Evolutionary conservation across 2,797 vertebrate genomes (phyloP).

Genomic region (Anabas testudineus): DNA sequence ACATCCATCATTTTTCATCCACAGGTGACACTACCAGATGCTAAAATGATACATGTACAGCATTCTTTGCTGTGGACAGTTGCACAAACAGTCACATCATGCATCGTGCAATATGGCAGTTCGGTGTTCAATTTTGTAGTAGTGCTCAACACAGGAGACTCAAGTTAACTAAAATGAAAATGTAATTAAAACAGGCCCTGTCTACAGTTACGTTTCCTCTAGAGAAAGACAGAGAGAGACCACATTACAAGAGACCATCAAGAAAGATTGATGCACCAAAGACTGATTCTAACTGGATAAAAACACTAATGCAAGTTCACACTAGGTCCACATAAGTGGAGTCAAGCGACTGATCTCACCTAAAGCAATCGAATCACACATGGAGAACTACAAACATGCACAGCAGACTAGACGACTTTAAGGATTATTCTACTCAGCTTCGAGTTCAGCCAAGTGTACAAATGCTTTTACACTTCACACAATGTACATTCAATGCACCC

Average conservation of each 20-base stretch:
- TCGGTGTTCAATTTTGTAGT: background rate
- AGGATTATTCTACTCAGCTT: conserved; percentile 13
- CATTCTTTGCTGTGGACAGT: background rate
- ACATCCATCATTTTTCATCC: background rate
- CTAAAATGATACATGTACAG: background rate
- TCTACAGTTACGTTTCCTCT: background rate
- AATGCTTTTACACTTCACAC: conserved; percentile 32
- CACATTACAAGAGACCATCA: conserved; percentile 13
- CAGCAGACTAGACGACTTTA: background rate
- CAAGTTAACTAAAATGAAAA: background rate
- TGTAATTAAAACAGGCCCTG: background rate
- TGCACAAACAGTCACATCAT: too few relatives aligned
- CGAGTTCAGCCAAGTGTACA: conserved; percentile 13
- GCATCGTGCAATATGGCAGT: background rate
- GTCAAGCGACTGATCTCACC: conserved; percentile 18
- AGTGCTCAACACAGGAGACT: background rate
- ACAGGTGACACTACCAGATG: conserved; percentile 2
- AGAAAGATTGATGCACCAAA: background rate
- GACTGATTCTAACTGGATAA: conserved; percentile 9
- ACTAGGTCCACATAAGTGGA: background rate
- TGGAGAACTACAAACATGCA: background rate
- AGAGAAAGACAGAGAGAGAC: background rate
- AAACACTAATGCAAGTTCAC: conserved; percentile 3
- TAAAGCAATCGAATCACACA: conserved; percentile 20
- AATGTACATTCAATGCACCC: conserved; percentile 22